Conservation (phyloP, 2,113 vertebrate species). For the Crypturellus undulatus region DNA sequence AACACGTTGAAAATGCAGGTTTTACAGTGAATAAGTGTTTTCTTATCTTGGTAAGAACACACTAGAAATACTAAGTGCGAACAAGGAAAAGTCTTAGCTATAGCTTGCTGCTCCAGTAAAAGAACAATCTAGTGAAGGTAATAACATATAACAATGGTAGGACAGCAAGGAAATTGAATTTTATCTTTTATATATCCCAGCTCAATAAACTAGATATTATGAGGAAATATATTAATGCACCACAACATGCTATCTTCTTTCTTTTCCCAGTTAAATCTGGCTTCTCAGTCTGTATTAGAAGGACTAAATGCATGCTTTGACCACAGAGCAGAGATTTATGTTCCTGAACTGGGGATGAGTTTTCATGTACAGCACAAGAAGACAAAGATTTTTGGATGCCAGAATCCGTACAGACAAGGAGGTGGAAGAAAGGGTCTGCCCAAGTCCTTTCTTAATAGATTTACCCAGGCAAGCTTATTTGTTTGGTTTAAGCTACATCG, state of each 20-base stretch:
- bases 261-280: constrained; percentile 87
- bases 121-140: background rate
- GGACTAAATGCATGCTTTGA: constrained; percentile 98
- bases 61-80: background rate
- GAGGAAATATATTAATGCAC: background rate
- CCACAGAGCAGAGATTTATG: constrained; percentile 94
- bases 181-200: background rate
- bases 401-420: constrained; percentile 96
- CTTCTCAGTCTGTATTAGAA: constrained; percentile 96
- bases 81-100: background rate
- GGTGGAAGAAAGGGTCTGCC: constrained; percentile 96
- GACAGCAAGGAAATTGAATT: background rate
- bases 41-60: background rate
- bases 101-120: background rate
- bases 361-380: constrained; percentile 93
- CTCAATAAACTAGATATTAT: background rate
- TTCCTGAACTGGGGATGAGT: constrained; percentile 92
- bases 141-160: background rate
- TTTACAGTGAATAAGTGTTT: background rate
- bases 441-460: constrained; percentile 96
- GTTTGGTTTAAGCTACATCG: background rate
- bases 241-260: background rate
- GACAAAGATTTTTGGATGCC: constrained; percentile 97
- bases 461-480: constrained; percentile 89
- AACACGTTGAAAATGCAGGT: background rate